phyloP scores from a whole-genome alignment of 2,113 vertebrate species.

The Lepisosteus oculatus region DNA sequence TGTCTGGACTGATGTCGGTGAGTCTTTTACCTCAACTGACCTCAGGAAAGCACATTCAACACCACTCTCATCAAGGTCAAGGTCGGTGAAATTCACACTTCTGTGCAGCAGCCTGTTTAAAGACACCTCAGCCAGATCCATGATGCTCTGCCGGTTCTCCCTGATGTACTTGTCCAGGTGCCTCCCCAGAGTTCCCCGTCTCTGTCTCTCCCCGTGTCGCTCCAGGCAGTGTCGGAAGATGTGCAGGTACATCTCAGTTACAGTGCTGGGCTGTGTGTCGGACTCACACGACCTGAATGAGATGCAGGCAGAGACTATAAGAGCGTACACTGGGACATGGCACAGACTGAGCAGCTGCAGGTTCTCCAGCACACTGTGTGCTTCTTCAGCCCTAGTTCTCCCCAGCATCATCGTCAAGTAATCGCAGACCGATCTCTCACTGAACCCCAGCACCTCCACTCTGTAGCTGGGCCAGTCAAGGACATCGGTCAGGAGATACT shows the following conservation, averaged over 20 bases:
- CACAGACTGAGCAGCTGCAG: conserved; percentile 36
- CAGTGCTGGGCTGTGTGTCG: neutral
- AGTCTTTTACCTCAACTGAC: neutral
- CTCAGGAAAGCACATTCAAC: conserved; percentile 19
- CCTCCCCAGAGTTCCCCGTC: neutral
- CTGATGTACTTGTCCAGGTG: neutral
- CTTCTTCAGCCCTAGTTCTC: neutral
- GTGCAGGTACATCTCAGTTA: conserved; percentile 30
- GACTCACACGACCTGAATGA: neutral
- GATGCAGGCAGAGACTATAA: conserved; percentile 23
- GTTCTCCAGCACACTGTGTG: conserved; percentile 27
- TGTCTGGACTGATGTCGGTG: neutral
- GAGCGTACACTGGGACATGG: conserved; percentile 35
- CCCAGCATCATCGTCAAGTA: conserved; percentile 22
- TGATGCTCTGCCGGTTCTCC: neutral
- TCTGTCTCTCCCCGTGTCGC: conserved; percentile 3
- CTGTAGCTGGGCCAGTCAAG: neutral
- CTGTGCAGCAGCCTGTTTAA: conserved; percentile 20
- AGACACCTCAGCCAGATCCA: conserved; percentile 5
- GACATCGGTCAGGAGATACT: neutral
- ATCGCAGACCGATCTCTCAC: conserved; percentile 9
- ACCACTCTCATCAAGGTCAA: neutral
- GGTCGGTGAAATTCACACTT: conserved; percentile 4
- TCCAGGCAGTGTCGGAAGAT: conserved; percentile 33
- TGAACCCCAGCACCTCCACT: conserved; percentile 34